Evolutionary conservation across 2,888 invertebrate species (phyloP).

Genomic region (Hydroisotoma schaefferi): DNA sequence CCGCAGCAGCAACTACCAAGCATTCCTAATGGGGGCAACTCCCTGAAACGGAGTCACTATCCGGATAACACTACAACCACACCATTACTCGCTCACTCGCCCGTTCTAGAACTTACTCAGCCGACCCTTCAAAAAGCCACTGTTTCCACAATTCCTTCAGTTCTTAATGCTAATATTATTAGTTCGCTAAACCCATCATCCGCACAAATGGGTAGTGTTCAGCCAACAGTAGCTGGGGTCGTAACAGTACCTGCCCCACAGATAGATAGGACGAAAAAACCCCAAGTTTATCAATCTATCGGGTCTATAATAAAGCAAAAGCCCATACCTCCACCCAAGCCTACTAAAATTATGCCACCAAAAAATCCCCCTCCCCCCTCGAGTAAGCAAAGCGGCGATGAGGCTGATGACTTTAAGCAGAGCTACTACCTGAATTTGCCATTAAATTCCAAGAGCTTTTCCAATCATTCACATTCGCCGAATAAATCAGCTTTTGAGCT

Average conservation of each 20-base stretch:
- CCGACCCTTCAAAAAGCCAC: too few species aligned
- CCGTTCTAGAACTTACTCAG: conserved; percentile 16
- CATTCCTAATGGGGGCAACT: too few species aligned
- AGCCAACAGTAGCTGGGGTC: too few species aligned
- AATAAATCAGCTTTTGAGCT: conserved; percentile 11
- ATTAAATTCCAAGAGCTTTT: conserved; percentile 12
- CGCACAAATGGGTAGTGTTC: too few species aligned
- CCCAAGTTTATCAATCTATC: conserved; percentile 51
- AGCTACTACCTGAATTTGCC: conserved; percentile 5
- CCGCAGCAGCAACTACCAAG: too few species aligned
- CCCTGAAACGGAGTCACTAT: too few species aligned
- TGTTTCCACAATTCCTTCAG: too few species aligned
- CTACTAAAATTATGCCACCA: conserved; percentile 63
- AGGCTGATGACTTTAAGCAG: background rate
- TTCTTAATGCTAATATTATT: too few species aligned
- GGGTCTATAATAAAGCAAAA: too few species aligned
- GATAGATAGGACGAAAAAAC: conserved; percentile 73
- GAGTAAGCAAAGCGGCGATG: background rate
- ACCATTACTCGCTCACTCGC: conserved; percentile 1
- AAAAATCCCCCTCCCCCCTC: too few species aligned
- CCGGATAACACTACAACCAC: too few species aligned
- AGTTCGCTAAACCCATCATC: too few species aligned
- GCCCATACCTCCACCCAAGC: conserved; percentile 88
- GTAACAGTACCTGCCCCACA: conserved; percentile 74
- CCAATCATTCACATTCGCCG: conserved; percentile 21